Evolutionary conservation across 2,797 vertebrate species (phyloP).

Genomic region (Leptodactylus fallax): DNA sequence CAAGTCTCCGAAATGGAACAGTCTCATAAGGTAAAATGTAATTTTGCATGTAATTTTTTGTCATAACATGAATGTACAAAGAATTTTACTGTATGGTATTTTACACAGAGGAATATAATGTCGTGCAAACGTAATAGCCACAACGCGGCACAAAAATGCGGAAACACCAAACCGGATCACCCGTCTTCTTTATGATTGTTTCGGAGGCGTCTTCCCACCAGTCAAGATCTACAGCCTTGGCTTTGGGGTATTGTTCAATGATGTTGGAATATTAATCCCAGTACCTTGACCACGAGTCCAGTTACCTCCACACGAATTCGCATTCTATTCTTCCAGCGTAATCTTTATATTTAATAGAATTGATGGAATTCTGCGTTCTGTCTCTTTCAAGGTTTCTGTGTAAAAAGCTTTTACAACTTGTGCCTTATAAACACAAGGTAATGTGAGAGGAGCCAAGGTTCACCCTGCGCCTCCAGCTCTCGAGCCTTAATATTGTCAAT

Average conservation of each 20-base stretch:
- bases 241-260: neutral
- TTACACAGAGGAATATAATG: too few species aligned
- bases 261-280: neutral
- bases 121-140: neutral
- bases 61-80: too few species aligned
- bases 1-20: too few species aligned
- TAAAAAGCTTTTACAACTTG: neutral
- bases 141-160: too few species aligned
- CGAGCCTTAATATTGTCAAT: neutral
- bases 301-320: neutral
- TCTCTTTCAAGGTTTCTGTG: conserved; percentile 25
- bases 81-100: too few species aligned
- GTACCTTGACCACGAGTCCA: neutral
- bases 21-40: too few species aligned
- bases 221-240: conserved; percentile 11
- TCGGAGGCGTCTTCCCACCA: neutral
- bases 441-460: neutral
- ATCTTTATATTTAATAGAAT: neutral
- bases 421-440: neutral
- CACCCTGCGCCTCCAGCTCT: neutral
- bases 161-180: too few species aligned
- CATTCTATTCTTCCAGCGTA: neutral
- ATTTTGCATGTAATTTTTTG: too few species aligned
- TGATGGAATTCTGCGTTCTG: neutral
- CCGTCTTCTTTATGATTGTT: too few species aligned